Conservation (phyloP, 2,888 invertebrate genomes). For the Cabera pusaria region DNA sequence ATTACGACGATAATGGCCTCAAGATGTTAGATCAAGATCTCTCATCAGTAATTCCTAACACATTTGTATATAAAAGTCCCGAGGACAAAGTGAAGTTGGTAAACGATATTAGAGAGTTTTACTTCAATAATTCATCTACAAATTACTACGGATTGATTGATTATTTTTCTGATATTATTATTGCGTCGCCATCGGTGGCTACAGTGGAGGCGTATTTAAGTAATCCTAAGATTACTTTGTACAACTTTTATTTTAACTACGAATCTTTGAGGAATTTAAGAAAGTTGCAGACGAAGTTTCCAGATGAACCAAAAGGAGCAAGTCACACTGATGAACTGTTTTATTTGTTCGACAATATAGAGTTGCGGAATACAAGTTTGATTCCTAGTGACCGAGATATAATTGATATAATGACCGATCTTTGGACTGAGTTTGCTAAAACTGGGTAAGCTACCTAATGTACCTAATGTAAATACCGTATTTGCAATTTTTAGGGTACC, state of each 20-base stretch:
- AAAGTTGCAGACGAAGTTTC: constrained; percentile 33
- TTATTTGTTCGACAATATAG: constrained; percentile 37
- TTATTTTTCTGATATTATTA: constrained; percentile 44
- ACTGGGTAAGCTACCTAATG: constrained; percentile 39
- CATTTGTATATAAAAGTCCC: constrained; percentile 6
- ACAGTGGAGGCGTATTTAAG: constrained; percentile 28
- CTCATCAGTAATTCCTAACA: background rate
- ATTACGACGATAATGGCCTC: no score
- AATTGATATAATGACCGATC: constrained; percentile 35
- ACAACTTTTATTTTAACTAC: constrained; percentile 46
- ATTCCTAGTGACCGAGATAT: constrained; percentile 27
- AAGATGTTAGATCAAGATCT: no score
- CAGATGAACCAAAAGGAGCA: constrained; percentile 33
- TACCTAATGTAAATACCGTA: background rate
- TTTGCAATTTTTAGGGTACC: no score
- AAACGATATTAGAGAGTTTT: constrained; percentile 32
- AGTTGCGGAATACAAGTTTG: constrained; percentile 22
- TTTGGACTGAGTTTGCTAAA: constrained; percentile 47
- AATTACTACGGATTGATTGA: constrained; percentile 35
- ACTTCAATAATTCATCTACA: constrained; percentile 36
- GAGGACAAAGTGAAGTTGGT: constrained; percentile 30
- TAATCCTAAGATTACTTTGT: constrained; percentile 29
- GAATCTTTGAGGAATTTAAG: constrained; percentile 42
- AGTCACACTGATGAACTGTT: constrained; percentile 42
- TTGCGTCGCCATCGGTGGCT: constrained; percentile 33